Percentiles rank a stretch among this genome's conserved stretches.
Evolutionary conservation across 2,797 vertebrate species (phyloP).

Genomic region (Semaprochilodus insignis): DNA sequence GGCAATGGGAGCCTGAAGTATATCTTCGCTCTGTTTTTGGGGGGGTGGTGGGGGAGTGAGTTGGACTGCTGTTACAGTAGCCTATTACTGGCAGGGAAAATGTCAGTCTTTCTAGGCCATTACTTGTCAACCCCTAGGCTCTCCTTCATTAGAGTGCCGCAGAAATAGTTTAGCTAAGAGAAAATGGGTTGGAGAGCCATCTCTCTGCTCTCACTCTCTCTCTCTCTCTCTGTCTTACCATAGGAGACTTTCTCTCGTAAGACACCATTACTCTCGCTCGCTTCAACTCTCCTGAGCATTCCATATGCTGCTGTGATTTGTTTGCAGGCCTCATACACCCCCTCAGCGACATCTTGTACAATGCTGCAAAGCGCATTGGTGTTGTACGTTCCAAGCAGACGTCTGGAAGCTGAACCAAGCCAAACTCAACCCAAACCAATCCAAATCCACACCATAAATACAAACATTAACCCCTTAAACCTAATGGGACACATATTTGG

Average conservation of each 20-base stretch:
- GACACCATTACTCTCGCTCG: slow-evolving; percentile 18
- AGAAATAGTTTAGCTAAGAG: slow-evolving; percentile 80
- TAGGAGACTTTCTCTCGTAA: slow-evolving; percentile 1
- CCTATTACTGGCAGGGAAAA: slow-evolving; percentile 78
- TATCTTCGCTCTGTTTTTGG: slow-evolving; percentile 50
- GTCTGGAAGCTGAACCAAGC: background rate
- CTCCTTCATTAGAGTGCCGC: slow-evolving; percentile 78
- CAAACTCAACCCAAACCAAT: slow-evolving; percentile 57
- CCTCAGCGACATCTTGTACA: background rate
- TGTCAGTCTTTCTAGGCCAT: slow-evolving; percentile 80
- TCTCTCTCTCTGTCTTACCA: slow-evolving; percentile 5
- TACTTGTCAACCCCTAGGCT: slow-evolving; percentile 76
- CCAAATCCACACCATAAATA: slow-evolving; percentile 64
- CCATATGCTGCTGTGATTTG: slow-evolving; percentile 23
- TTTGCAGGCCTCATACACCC: slow-evolving; percentile 31
- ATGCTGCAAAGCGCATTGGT: background rate
- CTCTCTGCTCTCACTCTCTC: slow-evolving; percentile 49
- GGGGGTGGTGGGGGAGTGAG: slow-evolving; percentile 52
- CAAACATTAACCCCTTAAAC: slow-evolving; percentile 53
- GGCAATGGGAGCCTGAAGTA: slow-evolving; percentile 65
- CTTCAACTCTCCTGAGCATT: slow-evolving; percentile 3
- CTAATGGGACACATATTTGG: background rate
- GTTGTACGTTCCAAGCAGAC: slow-evolving; percentile 4
- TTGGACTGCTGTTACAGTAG: slow-evolving; percentile 69
- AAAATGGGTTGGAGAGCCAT: slow-evolving; percentile 75